These are phyloP conservation scores for Drosophila helvetica DNA, from an alignment of 2,888 invertebrate species.

Conservation along the genomic window DNA sequence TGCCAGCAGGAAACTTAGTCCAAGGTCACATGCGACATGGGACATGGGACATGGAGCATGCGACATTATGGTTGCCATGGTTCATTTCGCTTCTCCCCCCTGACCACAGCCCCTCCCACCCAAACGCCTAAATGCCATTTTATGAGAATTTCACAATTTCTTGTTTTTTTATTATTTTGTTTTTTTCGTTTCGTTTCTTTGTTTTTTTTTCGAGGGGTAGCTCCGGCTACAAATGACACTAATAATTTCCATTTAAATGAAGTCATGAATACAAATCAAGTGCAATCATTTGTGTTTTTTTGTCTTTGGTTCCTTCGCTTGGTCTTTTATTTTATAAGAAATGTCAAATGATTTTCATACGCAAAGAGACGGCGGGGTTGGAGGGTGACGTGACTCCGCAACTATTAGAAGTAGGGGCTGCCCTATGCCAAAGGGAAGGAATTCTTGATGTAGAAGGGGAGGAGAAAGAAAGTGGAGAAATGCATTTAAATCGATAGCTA, in stretches of 20 bases:
- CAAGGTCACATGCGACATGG: constrained; percentile 63
- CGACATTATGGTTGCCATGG: constrained; percentile 44
- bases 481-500: neutral
- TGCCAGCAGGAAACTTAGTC: constrained; percentile 46
- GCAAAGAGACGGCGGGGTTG: neutral
- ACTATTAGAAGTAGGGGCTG: no score
- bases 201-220: constrained; percentile 4
- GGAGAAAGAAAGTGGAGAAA: no score
- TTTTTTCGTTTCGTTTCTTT: neutral
- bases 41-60: constrained; percentile 58
- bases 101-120: neutral
- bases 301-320: no score
- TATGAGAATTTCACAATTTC: constrained; percentile 66
- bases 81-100: constrained; percentile 13
- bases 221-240: constrained; percentile 70
- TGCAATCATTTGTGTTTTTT: constrained; percentile 52
- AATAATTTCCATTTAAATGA: constrained; percentile 78
- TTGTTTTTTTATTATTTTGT: constrained; percentile 41
- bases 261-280: constrained; percentile 68
- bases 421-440: no score
- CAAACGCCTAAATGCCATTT: constrained; percentile 55
- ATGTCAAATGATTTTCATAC: constrained; percentile 31
- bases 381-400: no score
- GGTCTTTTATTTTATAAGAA: constrained; percentile 14
- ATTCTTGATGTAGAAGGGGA: no score